phyloP scores from a whole-genome alignment of 2,797 vertebrate species.

The Rhinella marina region DNA sequence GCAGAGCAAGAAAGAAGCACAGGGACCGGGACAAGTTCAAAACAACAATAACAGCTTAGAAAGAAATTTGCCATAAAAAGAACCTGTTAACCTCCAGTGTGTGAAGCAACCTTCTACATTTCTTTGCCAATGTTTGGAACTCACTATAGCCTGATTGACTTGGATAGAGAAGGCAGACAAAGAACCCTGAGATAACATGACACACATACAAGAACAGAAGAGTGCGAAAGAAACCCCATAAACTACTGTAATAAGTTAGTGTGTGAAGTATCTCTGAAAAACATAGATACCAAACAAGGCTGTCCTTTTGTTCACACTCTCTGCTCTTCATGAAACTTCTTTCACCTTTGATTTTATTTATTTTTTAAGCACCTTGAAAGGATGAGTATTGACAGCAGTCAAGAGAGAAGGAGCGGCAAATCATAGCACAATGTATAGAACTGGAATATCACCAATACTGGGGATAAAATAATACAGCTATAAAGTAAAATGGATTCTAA shows the following conservation, averaged over 20 bases:
- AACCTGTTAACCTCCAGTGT: not conserved
- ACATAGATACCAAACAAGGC: not conserved
- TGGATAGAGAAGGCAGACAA: not conserved
- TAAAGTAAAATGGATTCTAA: not conserved
- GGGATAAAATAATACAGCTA: not conserved
- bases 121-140: no score
- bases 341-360: not conserved
- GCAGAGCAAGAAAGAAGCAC: conserved; percentile 4
- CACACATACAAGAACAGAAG: not conserved
- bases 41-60: not conserved
- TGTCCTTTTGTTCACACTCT: not conserved
- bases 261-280: not conserved
- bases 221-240: not conserved
- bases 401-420: not conserved
- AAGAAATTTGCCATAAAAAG: not conserved
- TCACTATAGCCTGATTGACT: not conserved
- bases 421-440: not conserved
- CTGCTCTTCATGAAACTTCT: not conserved
- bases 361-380: not conserved
- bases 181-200: not conserved
- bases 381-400: not conserved
- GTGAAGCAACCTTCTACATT: not conserved
- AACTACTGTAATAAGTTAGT: not conserved
- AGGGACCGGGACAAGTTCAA: not conserved
- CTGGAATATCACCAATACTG: not conserved